Conservation (phyloP, 2,888 invertebrate genomes). For the Amblyteles armatorius region DNA sequence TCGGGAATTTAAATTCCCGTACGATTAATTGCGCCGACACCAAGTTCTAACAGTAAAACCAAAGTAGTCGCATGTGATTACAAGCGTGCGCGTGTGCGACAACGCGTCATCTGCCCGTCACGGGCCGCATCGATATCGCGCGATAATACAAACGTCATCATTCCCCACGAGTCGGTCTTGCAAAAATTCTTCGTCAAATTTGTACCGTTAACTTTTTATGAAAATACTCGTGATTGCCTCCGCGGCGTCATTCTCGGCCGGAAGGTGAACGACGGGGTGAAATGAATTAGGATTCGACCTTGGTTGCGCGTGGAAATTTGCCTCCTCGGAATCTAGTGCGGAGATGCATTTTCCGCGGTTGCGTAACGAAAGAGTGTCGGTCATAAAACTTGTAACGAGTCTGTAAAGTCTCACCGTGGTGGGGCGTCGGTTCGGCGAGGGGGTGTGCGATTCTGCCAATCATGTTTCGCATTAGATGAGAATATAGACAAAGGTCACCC, state of each 20-base stretch:
- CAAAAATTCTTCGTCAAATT: background rate
- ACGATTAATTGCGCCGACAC: slow-evolving; percentile 37
- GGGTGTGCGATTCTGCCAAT: slow-evolving; percentile 25
- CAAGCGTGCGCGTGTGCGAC: background rate
- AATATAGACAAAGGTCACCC: slow-evolving; percentile 64
- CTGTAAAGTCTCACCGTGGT: background rate
- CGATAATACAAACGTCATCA: background rate
- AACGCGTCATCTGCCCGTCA: slow-evolving; percentile 1
- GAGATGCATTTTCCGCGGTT: background rate
- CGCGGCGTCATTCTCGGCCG: slow-evolving; percentile 12
- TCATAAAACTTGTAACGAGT: background rate
- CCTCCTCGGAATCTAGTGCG: background rate
- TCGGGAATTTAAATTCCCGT: slow-evolving; percentile 47
- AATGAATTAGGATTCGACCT: background rate
- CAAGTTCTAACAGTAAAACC: slow-evolving; percentile 30
- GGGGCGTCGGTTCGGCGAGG: background rate
- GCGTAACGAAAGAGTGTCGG: background rate
- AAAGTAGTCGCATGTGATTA: slow-evolving; percentile 1
- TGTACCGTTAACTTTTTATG: slow-evolving; percentile 2
- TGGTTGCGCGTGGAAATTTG: background rate
- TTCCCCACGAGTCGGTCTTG: background rate
- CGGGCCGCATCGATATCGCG: background rate
- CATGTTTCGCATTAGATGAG: slow-evolving; percentile 48
- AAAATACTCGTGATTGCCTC: background rate
- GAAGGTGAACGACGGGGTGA: slow-evolving; percentile 2